These are phyloP conservation scores for Triplophysa rosa DNA, from an alignment of 2,113 vertebrate genomes.

Conservation along the genomic window DNA sequence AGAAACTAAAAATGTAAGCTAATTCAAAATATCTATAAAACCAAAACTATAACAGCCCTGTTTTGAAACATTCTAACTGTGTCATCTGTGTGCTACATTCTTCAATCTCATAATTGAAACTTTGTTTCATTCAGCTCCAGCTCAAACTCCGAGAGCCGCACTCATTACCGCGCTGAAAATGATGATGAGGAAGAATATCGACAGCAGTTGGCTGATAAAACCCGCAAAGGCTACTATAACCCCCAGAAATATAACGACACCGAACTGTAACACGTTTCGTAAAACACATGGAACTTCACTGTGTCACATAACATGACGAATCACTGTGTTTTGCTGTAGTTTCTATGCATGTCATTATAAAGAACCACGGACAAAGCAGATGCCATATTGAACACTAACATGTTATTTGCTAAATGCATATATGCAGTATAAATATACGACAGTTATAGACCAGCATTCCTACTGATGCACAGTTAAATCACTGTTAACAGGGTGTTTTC, in stretches of 20 bases:
- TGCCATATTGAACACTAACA: not conserved
- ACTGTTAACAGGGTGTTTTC: not conserved
- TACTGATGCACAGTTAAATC: slow-evolving; percentile 60
- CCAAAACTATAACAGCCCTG: no score
- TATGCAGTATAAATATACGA: not conserved
- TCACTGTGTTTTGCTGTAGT: not conserved
- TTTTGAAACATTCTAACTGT: not conserved
- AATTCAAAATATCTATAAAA: no score
- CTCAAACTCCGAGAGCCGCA: slow-evolving; percentile 69
- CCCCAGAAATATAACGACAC: slow-evolving; percentile 93
- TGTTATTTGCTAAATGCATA: not conserved
- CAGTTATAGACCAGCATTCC: not conserved
- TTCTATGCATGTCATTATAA: not conserved
- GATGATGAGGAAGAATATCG: slow-evolving; percentile 86
- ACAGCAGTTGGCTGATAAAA: slow-evolving; percentile 84
- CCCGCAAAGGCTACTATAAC: slow-evolving; percentile 85
- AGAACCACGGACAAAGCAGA: not conserved
- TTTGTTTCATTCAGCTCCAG: slow-evolving; percentile 82
- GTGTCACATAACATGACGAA: not conserved
- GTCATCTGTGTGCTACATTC: not conserved
- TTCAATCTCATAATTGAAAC: slow-evolving; percentile 63
- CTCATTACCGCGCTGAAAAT: slow-evolving; percentile 69
- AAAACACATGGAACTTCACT: not conserved
- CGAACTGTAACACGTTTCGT: slow-evolving; percentile 76
- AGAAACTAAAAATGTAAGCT: no score